phyloP scores from a whole-genome alignment of 2,888 invertebrate genomes.

The Athrips mouffetella region DNA sequence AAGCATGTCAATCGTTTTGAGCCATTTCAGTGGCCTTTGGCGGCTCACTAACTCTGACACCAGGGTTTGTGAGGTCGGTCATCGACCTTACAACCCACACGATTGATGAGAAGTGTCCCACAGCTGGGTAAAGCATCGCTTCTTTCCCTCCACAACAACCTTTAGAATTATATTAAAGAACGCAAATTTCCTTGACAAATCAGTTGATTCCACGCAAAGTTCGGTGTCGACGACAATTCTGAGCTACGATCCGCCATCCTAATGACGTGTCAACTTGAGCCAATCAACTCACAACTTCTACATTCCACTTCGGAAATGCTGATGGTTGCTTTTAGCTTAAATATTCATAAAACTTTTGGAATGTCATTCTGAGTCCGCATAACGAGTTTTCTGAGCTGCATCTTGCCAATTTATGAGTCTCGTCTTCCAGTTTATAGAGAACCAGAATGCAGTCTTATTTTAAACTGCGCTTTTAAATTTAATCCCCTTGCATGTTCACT shows the following conservation, averaged over 20 bases:
- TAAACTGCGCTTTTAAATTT: constrained; percentile 24
- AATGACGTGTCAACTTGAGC: constrained; percentile 29
- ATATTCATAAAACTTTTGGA: not conserved
- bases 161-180: not conserved
- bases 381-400: not conserved
- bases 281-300: constrained; percentile 20
- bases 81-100: too few species aligned
- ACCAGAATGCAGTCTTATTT: constrained; percentile 2
- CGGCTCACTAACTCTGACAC: too few species aligned
- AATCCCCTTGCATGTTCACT: constrained; percentile 16
- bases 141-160: too few species aligned
- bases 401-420: not conserved
- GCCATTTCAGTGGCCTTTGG: too few species aligned
- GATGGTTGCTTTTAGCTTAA: not conserved
- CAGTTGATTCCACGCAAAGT: constrained; percentile 15
- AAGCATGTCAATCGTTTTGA: too few species aligned
- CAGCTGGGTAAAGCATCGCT: too few species aligned
- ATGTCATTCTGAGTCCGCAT: not conserved
- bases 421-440: not conserved
- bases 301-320: not conserved
- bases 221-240: constrained; percentile 4
- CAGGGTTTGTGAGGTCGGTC: too few species aligned
- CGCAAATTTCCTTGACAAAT: constrained; percentile 1
- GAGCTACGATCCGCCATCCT: constrained; percentile 19
- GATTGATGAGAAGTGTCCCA: too few species aligned